Conservation (phyloP, 2,113 vertebrate species). For the Uria aalge region DNA sequence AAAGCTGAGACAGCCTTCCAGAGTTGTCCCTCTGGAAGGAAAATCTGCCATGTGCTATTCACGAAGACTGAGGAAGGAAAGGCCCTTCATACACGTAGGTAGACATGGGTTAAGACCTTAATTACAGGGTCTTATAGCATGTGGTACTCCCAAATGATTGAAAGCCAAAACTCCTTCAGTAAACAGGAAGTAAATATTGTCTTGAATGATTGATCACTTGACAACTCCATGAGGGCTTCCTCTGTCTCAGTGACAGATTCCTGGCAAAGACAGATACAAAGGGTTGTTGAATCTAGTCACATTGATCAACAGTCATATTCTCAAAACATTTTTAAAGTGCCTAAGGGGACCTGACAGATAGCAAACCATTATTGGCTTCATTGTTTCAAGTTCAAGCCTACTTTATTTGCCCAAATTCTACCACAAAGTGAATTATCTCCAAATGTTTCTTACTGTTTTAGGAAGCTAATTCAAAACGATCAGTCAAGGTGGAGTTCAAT, state of each 20-base stretch:
- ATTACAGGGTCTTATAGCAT: not conserved
- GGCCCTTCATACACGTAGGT: not conserved
- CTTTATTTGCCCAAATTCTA: not conserved
- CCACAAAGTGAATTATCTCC: not conserved
- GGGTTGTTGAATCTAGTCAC: not conserved
- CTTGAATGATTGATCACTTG: not conserved
- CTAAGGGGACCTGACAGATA: not conserved
- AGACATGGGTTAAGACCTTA: not conserved
- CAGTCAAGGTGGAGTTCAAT: not conserved
- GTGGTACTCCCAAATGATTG: not conserved
- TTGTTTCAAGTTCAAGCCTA: not conserved
- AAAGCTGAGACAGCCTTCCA: not conserved
- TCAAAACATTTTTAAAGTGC: not conserved
- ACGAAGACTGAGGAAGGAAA: not conserved
- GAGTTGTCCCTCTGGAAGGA: not conserved
- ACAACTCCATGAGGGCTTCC: not conserved
- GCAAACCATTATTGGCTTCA: not conserved
- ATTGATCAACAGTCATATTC: not conserved
- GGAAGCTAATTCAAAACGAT: not conserved
- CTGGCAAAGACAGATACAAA: not conserved
- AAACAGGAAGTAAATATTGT: not conserved
- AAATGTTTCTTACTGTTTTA: not conserved
- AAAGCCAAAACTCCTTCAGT: not conserved
- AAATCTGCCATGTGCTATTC: not conserved
- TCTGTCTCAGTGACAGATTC: not conserved